Percentiles rank a stretch among this genome's conserved stretches.
Evolutionary conservation across 2,797 vertebrate species (phyloP).

Genomic region (Salarias fasciatus): DNA sequence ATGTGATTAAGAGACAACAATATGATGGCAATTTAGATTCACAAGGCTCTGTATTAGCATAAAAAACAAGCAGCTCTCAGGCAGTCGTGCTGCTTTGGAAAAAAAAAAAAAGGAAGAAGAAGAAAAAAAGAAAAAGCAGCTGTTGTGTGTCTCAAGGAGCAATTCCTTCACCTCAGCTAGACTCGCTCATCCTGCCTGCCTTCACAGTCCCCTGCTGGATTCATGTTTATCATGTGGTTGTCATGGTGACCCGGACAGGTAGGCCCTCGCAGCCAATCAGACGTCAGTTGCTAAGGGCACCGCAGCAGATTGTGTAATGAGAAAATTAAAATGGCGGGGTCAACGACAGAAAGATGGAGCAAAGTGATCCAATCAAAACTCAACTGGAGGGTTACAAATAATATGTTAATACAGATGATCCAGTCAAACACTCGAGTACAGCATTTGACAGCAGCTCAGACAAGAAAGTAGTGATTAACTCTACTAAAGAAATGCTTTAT

Average conservation of each 20-base stretch:
- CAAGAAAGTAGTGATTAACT: conserved; percentile 23
- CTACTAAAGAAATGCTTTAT: too few species aligned
- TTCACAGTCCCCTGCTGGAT: conserved; percentile 43
- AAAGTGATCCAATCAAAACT: conserved; percentile 9
- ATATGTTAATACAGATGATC: conserved; percentile 4
- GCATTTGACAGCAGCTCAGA: conserved; percentile 11
- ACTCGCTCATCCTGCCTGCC: conserved; percentile 38
- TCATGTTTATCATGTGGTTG: conserved; percentile 74
- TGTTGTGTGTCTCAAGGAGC: conserved; percentile 49
- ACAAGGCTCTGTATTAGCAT: background rate
- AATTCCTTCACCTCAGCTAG: conserved; percentile 45
- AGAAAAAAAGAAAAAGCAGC: conserved; percentile 19
- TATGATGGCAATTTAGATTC: conserved; percentile 28
- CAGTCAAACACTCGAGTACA: background rate
- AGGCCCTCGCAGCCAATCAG: conserved; percentile 70
- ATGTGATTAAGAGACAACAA: conserved; percentile 44
- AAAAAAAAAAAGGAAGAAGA: background rate
- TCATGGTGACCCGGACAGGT: conserved; percentile 72
- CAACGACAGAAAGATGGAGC: too few species aligned
- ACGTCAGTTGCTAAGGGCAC: conserved; percentile 72
- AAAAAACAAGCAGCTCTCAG: conserved; percentile 21
- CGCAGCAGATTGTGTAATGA: conserved; percentile 54
- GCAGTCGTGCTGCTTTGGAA: conserved; percentile 2
- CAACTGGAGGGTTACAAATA: too few species aligned
- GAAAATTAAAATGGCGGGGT: conserved; percentile 28